Percentiles rank a stretch among this genome's conserved stretches.
These are phyloP conservation scores for Exocentrus adspersus DNA, from an alignment of 2,888 invertebrate species.

Conservation along the genomic window DNA sequence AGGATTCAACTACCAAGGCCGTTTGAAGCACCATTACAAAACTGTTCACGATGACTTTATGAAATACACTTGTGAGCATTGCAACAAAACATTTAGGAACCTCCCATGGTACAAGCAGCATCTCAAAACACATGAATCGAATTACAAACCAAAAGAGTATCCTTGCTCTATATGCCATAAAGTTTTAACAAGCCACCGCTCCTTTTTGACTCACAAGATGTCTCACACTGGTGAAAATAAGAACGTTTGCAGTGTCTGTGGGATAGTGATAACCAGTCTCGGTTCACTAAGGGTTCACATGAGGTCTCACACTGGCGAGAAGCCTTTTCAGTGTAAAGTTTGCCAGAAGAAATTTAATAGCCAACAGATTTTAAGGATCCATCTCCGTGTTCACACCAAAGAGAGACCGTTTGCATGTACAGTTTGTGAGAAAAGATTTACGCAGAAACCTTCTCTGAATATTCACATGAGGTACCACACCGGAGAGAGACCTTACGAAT, in stretches of 20 bases:
- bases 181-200: neutral
- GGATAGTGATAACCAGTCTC: constrained; percentile 18
- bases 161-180: neutral
- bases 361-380: constrained; percentile 61
- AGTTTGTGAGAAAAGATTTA: constrained; percentile 67
- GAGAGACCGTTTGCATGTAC: constrained; percentile 68
- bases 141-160: constrained; percentile 24
- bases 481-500: constrained; percentile 51
- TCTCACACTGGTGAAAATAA: constrained; percentile 2
- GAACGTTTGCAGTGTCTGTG: constrained; percentile 13
- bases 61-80: constrained; percentile 21
- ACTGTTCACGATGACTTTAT: constrained; percentile 21
- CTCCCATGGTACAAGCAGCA: constrained; percentile 22
- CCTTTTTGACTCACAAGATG: constrained; percentile 4
- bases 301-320: constrained; percentile 65
- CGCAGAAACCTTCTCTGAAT: constrained; percentile 66
- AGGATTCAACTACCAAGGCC: neutral
- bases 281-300: constrained; percentile 31
- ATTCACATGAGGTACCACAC: constrained; percentile 62
- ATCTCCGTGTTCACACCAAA: constrained; percentile 40
- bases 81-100: constrained; percentile 30
- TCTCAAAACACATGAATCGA: constrained; percentile 39
- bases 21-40: constrained; percentile 13
- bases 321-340: constrained; percentile 52
- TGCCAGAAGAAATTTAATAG: constrained; percentile 58